These are phyloP conservation scores for Laothoe populi DNA, from an alignment of 2,888 invertebrate genomes.

Conservation along the genomic window DNA sequence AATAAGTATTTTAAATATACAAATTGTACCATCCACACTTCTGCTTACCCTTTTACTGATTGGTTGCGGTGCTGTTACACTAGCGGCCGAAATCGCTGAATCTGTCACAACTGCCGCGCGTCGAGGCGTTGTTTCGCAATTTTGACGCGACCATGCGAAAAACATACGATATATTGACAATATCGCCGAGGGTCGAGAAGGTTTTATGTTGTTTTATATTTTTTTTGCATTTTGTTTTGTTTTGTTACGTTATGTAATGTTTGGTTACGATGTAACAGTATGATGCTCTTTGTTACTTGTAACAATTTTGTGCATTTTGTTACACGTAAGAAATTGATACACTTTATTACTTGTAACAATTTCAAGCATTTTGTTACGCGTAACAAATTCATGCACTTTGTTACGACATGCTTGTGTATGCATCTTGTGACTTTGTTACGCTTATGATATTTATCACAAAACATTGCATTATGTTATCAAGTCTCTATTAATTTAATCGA, in stretches of 20 bases:
- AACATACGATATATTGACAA: conserved; percentile 73
- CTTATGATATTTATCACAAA: neutral
- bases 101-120: conserved; percentile 76
- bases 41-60: conserved; percentile 30
- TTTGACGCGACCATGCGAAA: conserved; percentile 73
- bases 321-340: neutral
- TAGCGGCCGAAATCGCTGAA: conserved; percentile 83
- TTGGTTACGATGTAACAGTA: neutral
- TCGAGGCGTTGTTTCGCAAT: conserved; percentile 73
- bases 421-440: conserved; percentile 1
- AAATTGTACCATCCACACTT: conserved; percentile 2
- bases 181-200: conserved; percentile 76
- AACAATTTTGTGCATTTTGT: neutral
- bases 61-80: conserved; percentile 57
- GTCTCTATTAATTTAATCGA: too few species aligned
- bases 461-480: neutral
- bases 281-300: neutral
- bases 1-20: neutral
- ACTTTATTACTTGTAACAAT: neutral
- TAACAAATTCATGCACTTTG: neutral
- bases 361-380: neutral
- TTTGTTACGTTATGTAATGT: conserved; percentile 12
- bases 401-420: neutral
- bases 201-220: conserved; percentile 50
- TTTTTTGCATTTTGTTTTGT: conserved; percentile 29